phyloP scores from a whole-genome alignment of 1,140 invertebrate genomes.

The Arion vulgaris region DNA sequence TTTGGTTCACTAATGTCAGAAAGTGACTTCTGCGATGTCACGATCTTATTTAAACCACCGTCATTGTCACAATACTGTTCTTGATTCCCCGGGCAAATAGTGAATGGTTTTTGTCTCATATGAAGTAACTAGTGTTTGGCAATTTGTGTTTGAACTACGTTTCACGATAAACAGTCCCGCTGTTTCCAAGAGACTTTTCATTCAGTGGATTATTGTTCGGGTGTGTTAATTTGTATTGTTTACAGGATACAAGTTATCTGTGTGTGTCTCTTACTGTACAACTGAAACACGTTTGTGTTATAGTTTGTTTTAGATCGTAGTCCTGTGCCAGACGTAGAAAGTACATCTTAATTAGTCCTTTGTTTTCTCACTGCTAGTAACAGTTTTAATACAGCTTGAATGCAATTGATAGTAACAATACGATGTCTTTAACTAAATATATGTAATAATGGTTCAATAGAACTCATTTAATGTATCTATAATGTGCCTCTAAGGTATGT shows the following conservation, averaged over 20 bases:
- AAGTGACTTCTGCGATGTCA: neutral
- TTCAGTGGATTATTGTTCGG: neutral
- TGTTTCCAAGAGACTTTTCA: neutral
- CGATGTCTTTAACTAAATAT: too few relatives aligned
- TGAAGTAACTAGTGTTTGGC: neutral
- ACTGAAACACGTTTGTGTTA: neutral
- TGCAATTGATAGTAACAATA: too few relatives aligned
- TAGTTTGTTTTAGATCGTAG: neutral
- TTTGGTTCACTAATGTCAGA: neutral
- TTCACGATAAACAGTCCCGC: neutral
- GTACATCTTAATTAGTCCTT: too few relatives aligned
- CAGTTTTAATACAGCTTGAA: too few relatives aligned
- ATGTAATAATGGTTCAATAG: too few relatives aligned
- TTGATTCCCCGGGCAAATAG: conserved; percentile 1
- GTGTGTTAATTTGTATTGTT: neutral
- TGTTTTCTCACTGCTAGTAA: too few relatives aligned
- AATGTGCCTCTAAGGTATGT: too few relatives aligned
- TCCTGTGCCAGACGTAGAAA: neutral
- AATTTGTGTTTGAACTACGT: neutral
- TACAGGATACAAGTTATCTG: neutral
- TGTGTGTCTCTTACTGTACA: neutral
- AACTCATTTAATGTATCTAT: too few relatives aligned
- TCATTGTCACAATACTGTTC: neutral
- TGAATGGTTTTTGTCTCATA: neutral
- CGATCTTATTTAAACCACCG: conserved; percentile 8